Percentiles rank a stretch among this genome's conserved stretches.
phyloP scores from a whole-genome alignment of 2,797 vertebrate species.

The Lutjanus argentimaculatus region DNA sequence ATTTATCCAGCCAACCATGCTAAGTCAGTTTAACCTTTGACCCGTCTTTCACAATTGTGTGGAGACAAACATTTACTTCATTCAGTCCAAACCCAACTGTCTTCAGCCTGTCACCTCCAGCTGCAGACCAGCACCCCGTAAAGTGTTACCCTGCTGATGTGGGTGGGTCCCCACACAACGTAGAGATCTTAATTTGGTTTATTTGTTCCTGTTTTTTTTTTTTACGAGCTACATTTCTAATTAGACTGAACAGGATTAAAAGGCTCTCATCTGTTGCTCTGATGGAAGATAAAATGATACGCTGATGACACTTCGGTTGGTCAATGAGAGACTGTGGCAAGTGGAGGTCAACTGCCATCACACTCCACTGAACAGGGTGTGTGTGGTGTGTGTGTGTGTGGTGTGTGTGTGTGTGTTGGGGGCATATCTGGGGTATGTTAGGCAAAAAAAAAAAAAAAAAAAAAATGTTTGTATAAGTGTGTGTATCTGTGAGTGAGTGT shows the following conservation, averaged over 20 bases:
- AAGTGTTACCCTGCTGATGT: background rate
- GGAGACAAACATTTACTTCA: slow-evolving; percentile 14
- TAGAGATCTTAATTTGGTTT: slow-evolving; percentile 19
- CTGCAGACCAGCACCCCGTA: background rate
- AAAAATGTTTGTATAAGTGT: slow-evolving; percentile 53
- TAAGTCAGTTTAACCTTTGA: slow-evolving; percentile 25
- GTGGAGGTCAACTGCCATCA: slow-evolving; percentile 37
- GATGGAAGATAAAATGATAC: slow-evolving; percentile 26
- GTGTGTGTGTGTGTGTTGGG: slow-evolving; percentile 13
- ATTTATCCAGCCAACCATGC: background rate
- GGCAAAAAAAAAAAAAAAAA: slow-evolving; percentile 41
- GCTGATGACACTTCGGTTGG: slow-evolving; percentile 23
- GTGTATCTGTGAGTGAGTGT: slow-evolving; percentile 64
- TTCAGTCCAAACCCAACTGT: background rate
- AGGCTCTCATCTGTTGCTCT: background rate
- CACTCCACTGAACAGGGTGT: slow-evolving; percentile 10
- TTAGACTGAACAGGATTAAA: slow-evolving; percentile 41
- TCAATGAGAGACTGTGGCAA: slow-evolving; percentile 15
- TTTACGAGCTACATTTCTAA: slow-evolving; percentile 38
- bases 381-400: slow-evolving; percentile 3
- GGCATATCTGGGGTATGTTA: slow-evolving; percentile 25
- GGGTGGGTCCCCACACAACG: background rate
- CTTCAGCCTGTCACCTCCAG: background rate
- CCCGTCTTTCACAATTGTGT: slow-evolving; percentile 15
- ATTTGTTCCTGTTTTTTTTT: slow-evolving; percentile 8